A percentile compares a stretch with the other conserved stretches of the same genome.
These are phyloP conservation scores for Leptobrachium leishanense DNA, from an alignment of 2,113 vertebrate species.

Conservation along the genomic window DNA sequence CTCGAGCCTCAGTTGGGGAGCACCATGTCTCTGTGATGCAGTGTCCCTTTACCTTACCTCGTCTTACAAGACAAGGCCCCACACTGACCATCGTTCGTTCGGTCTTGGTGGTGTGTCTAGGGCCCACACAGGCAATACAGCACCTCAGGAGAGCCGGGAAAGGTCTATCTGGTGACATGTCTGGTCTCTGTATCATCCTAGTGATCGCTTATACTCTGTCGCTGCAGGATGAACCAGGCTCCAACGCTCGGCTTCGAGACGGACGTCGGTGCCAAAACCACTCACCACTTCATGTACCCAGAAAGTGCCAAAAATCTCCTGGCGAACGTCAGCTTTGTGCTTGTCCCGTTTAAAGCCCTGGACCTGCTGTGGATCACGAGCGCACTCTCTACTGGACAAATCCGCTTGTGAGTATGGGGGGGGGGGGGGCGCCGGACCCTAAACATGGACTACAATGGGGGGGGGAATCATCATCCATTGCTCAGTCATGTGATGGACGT, in stretches of 20 bases:
- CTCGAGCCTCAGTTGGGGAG: too few species aligned
- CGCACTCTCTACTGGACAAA: constrained; percentile 92
- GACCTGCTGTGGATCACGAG: constrained; percentile 98
- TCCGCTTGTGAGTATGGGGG: constrained; percentile 83
- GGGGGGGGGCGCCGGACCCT: too few species aligned
- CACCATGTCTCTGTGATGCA: too few species aligned
- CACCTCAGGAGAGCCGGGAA: too few species aligned
- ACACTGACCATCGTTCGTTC: too few species aligned
- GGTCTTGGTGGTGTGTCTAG: too few species aligned
- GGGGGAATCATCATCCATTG: too few species aligned
- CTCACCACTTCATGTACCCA: constrained; percentile 98
- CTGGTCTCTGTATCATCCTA: too few species aligned
- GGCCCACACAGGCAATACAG: too few species aligned
- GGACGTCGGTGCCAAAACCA: constrained; percentile 88
- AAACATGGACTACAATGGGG: neutral
- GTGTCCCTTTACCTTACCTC: too few species aligned
- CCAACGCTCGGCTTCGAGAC: constrained; percentile 93
- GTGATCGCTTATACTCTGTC: neutral
- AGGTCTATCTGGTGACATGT: too few species aligned
- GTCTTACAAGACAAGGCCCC: too few species aligned
- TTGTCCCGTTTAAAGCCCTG: constrained; percentile 96
- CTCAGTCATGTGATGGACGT: neutral
- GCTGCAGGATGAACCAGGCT: constrained; percentile 90
- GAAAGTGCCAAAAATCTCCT: constrained; percentile 98
- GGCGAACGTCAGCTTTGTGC: constrained; percentile 91